Conservation (phyloP, 2,113 vertebrate genomes). For the Hystrix brachyura region DNA sequence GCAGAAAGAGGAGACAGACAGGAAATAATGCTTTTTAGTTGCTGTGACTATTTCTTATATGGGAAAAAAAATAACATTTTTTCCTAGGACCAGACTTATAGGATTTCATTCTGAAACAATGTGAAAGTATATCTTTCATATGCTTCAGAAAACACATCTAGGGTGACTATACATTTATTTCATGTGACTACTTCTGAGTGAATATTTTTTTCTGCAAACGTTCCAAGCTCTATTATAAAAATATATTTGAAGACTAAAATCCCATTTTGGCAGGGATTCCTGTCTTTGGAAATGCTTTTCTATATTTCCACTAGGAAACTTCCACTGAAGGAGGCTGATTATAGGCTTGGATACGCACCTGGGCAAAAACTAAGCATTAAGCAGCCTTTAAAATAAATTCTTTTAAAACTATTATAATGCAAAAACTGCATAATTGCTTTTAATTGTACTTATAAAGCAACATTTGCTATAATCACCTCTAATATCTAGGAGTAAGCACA, state of each 20-base stretch:
- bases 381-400: constrained; percentile 56
- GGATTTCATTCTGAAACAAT: not conserved
- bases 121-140: not conserved
- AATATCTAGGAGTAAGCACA: not conserved
- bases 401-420: constrained; percentile 71
- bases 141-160: not conserved
- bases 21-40: not conserved
- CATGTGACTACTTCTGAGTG: not conserved
- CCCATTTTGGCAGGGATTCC: not conserved
- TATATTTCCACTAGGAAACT: not conserved
- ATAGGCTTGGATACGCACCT: constrained; percentile 63
- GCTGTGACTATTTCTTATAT: not conserved
- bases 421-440: constrained; percentile 68
- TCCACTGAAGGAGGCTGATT: constrained; percentile 61
- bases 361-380: constrained; percentile 71
- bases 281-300: constrained; percentile 27
- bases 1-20: not conserved
- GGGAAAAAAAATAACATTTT: not conserved
- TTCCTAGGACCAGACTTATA: not conserved
- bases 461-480: constrained; percentile 55
- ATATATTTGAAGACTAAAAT: not conserved
- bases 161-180: not conserved
- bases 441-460: constrained; percentile 67
- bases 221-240: not conserved
- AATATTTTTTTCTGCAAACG: not conserved